phyloP scores from a whole-genome alignment of 2,797 vertebrate genomes.

The Phylloscopus collybita region DNA sequence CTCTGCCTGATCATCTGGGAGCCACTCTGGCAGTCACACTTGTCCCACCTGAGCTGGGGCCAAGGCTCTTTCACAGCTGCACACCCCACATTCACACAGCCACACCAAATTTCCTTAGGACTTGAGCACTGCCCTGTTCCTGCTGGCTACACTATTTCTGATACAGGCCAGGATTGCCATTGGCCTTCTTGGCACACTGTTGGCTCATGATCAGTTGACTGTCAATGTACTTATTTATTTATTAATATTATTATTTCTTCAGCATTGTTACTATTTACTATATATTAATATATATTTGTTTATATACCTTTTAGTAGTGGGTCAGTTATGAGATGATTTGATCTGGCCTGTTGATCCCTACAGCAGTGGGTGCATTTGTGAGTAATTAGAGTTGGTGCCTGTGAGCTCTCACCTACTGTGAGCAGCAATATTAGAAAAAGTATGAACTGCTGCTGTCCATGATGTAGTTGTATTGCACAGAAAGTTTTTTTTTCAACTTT shows the following conservation, averaged over 20 bases:
- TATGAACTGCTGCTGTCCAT: background rate
- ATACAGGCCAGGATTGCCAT: background rate
- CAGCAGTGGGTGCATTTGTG: background rate
- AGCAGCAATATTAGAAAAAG: background rate
- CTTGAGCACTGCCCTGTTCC: fast-evolving
- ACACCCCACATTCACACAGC: background rate
- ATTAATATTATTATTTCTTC: background rate
- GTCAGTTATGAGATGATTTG: background rate
- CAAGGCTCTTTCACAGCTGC: background rate
- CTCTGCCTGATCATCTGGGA: fast-evolving
- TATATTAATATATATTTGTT: background rate
- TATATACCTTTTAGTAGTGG: background rate
- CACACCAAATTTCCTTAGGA: background rate
- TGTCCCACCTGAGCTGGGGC: background rate
- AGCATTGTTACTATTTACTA: background rate
- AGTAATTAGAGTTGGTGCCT: background rate
- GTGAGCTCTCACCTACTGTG: background rate
- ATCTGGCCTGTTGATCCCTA: background rate
- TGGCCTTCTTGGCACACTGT: background rate
- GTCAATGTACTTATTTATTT: background rate
- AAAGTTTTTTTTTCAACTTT: background rate
- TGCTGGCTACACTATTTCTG: background rate
- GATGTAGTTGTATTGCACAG: background rate
- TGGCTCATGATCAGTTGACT: background rate
- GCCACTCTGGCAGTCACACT: background rate